Conservation (phyloP, 2,113 vertebrate genomes). For the Dolichallabes microphthalmus region DNA sequence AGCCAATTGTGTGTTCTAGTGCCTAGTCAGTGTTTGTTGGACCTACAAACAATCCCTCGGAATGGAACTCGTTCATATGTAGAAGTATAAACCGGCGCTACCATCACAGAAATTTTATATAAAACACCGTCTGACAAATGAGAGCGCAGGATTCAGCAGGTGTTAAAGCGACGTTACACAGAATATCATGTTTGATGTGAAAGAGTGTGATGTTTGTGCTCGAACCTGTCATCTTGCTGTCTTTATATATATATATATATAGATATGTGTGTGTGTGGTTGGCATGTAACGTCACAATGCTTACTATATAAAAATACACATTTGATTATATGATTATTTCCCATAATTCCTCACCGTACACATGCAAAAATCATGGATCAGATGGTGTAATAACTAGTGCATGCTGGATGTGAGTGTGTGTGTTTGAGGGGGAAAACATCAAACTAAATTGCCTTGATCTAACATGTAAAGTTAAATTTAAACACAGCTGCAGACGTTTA, state of each 20-base stretch:
- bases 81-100: background rate
- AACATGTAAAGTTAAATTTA: too few relatives aligned
- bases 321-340: background rate
- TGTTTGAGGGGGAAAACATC: background rate
- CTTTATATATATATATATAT: too few relatives aligned
- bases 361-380: background rate
- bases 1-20: too few relatives aligned
- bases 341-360: background rate
- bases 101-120: background rate
- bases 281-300: background rate
- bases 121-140: background rate
- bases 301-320: background rate
- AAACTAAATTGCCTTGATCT: too few relatives aligned
- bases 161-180: background rate
- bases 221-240: constrained; percentile 18
- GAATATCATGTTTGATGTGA: background rate
- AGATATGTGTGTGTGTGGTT: background rate
- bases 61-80: too few relatives aligned
- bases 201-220: constrained; percentile 33
- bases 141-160: background rate
- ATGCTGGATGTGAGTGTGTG: background rate
- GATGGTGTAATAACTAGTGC: background rate
- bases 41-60: too few relatives aligned
- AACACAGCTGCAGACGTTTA: too few relatives aligned
- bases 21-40: too few relatives aligned